A percentile compares a stretch with the other conserved stretches of the same genome.
Conservation (phyloP, 1,140 invertebrate species). For the Nephila pilipes region DNA sequence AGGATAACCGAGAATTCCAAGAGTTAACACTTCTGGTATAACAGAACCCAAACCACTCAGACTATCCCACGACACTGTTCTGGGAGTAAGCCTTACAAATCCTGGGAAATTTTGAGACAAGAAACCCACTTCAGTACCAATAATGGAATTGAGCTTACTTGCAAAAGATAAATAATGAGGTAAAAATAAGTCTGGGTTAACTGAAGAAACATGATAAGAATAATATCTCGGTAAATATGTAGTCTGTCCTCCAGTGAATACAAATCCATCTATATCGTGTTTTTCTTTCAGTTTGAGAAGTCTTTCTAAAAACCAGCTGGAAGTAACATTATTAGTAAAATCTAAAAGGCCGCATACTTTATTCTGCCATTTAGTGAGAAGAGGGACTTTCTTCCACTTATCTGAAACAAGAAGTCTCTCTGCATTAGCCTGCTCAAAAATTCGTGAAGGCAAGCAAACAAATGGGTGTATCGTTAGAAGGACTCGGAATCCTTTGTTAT, state of each 20-base stretch:
- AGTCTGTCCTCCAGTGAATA: constrained; percentile 93
- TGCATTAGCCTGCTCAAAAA: constrained; percentile 43
- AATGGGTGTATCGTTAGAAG: constrained; percentile 91
- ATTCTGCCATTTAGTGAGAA: constrained; percentile 75
- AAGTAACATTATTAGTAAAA: constrained; percentile 89
- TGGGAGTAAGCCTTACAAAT: constrained; percentile 92
- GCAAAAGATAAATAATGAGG: constrained; percentile 83
- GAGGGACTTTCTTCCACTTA: constrained; percentile 69
- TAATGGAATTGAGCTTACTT: constrained; percentile 84
- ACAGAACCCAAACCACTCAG: constrained; percentile 87
- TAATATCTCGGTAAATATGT: constrained; percentile 93
- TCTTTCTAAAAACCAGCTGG: constrained; percentile 90
- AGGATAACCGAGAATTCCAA: constrained; percentile 93
- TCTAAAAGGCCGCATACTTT: constrained; percentile 86
- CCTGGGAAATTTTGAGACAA: constrained; percentile 90
- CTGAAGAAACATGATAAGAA: constrained; percentile 85
- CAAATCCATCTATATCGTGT: constrained; percentile 93
- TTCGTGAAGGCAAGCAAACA: constrained; percentile 65
- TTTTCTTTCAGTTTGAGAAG: constrained; percentile 87
- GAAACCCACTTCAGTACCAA: constrained; percentile 92
- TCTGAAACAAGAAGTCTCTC: constrained; percentile 52
- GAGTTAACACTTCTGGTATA: constrained; percentile 92
- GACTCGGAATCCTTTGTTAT: constrained; percentile 90
- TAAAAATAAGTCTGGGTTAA: constrained; percentile 91
- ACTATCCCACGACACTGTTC: constrained; percentile 91